Evolutionary conservation across 2,113 vertebrate genomes (phyloP).

Genomic region (Alexandromys fortis): DNA sequence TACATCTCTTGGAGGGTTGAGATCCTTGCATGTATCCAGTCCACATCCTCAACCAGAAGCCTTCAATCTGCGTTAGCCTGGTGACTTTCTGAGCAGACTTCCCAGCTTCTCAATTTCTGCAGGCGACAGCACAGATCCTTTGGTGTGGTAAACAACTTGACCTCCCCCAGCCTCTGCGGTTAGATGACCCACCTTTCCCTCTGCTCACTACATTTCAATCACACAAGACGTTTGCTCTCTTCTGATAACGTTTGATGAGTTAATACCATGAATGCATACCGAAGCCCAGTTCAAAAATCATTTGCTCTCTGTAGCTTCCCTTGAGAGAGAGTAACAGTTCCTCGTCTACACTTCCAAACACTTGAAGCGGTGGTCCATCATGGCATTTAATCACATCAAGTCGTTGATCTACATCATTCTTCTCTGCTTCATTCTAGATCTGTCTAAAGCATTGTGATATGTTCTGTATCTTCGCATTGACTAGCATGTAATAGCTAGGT

Average conservation of each 20-base stretch:
- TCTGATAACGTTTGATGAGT: neutral
- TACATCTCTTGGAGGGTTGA: neutral
- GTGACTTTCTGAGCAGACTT: neutral
- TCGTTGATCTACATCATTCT: neutral
- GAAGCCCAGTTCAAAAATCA: neutral
- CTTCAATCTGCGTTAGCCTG: neutral
- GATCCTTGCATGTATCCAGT: neutral
- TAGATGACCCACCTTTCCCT: neutral
- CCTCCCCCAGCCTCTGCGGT: neutral
- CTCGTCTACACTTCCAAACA: neutral
- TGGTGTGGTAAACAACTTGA: neutral
- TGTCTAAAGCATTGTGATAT: neutral
- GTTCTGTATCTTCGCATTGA: neutral
- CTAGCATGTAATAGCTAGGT: neutral
- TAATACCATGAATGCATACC: neutral
- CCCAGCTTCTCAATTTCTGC: neutral
- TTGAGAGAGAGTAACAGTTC: neutral
- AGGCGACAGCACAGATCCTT: neutral
- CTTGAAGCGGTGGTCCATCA: neutral
- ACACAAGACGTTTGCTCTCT: slow-evolving; percentile 14
- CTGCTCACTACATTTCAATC: neutral
- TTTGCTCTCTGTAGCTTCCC: neutral
- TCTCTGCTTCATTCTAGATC: neutral
- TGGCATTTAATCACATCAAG: neutral
- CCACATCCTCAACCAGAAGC: neutral